Evolutionary conservation across 2,888 invertebrate genomes (phyloP).

Genomic region (Cistogaster globosa): DNA sequence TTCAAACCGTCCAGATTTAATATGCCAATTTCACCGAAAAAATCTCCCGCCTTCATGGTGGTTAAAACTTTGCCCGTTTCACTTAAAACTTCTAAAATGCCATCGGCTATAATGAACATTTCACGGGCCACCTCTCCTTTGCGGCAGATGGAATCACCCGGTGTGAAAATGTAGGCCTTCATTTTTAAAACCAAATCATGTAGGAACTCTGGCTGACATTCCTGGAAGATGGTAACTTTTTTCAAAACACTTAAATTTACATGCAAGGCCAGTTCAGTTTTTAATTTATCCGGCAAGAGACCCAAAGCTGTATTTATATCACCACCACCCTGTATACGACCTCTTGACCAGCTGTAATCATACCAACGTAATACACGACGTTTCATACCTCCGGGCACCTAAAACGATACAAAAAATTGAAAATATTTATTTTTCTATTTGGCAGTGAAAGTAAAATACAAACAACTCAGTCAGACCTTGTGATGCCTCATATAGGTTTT

Average conservation of each 20-base stretch:
- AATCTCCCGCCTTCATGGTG: conserved; percentile 98
- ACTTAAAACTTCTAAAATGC: conserved; percentile 97
- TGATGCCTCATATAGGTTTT: conserved; percentile 99
- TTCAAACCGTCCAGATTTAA: conserved; percentile 97
- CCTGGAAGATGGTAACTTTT: conserved; percentile 98
- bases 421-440: too few relatives aligned
- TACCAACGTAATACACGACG: conserved; percentile 98
- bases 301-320: conserved; percentile 98
- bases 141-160: conserved; percentile 97
- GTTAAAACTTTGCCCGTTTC: conserved; percentile 96
- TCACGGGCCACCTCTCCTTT: conserved; percentile 97
- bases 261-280: conserved; percentile 97
- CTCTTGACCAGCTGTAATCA: conserved; percentile 98
- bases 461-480: conserved; percentile 85
- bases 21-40: conserved; percentile 98
- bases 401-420: neutral
- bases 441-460: neutral
- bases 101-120: conserved; percentile 99
- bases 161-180: conserved; percentile 99
- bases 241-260: conserved; percentile 97
- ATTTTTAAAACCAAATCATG: conserved; percentile 98
- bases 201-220: conserved; percentile 98
- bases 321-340: conserved; percentile 96
- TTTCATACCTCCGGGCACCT: conserved; percentile 94
- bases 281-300: conserved; percentile 96